These are phyloP conservation scores for Caranx ignobilis DNA, from an alignment of 2,113 vertebrate species.

Conservation along the genomic window DNA sequence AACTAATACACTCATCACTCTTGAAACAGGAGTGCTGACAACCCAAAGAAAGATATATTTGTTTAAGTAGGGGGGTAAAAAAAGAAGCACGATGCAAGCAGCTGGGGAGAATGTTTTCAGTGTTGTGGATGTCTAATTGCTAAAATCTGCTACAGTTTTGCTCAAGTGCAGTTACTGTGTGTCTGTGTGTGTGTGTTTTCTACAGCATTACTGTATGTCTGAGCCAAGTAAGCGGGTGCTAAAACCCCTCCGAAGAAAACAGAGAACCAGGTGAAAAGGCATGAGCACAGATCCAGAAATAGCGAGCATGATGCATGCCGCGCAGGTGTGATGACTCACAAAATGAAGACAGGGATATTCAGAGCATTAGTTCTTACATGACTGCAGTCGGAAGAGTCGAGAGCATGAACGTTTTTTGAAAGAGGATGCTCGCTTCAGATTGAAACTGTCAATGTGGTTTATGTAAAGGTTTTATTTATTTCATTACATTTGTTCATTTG, in stretches of 20 bases:
- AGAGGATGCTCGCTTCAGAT: not conserved
- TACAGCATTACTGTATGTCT: constrained; percentile 45
- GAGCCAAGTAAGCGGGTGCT: constrained; percentile 42
- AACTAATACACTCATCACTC: constrained; percentile 81
- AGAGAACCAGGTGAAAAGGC: constrained; percentile 61
- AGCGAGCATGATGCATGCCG: constrained; percentile 67
- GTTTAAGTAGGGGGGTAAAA: constrained; percentile 55
- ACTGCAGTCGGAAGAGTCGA: constrained; percentile 34
- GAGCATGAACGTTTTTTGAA: not conserved
- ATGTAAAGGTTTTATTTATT: constrained; percentile 8
- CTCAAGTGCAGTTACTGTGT: constrained; percentile 7
- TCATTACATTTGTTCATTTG: not conserved
- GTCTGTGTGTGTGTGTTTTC: not conserved
- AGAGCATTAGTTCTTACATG: constrained; percentile 40
- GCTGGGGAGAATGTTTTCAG: constrained; percentile 57
- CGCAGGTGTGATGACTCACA: constrained; percentile 76
- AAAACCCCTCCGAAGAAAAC: constrained; percentile 54
- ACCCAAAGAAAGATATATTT: constrained; percentile 71
- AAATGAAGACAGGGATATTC: constrained; percentile 57
- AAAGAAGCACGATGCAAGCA: constrained; percentile 33
- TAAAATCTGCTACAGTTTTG: constrained; percentile 52
- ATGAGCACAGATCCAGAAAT: constrained; percentile 68
- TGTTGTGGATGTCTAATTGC: constrained; percentile 64
- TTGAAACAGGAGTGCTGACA: constrained; percentile 71
- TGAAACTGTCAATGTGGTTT: not conserved